Conservation (phyloP, 2,113 vertebrate species). For the Ivindomyrus marchei region DNA sequence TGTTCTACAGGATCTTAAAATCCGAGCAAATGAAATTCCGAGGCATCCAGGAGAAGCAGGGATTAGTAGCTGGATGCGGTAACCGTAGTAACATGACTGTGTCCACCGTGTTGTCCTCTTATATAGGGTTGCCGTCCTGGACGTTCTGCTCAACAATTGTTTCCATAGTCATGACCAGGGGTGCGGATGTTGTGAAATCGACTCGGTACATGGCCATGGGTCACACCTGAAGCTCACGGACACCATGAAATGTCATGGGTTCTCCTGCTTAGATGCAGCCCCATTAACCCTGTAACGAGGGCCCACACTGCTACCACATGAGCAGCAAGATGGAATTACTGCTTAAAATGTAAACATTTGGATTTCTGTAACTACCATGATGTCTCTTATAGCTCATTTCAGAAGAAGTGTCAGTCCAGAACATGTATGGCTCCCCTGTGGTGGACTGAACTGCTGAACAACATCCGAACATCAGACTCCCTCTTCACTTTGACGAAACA, state of each 20-base stretch:
- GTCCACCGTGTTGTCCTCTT: neutral
- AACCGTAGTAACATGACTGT: neutral
- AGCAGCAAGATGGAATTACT: neutral
- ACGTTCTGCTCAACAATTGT: neutral
- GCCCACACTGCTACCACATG: neutral
- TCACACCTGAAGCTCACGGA: neutral
- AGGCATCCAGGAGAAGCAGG: neutral
- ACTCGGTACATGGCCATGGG: neutral
- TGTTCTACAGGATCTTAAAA: neutral
- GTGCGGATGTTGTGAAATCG: neutral
- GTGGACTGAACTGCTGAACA: neutral
- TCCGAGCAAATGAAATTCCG: neutral
- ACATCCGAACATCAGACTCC: neutral
- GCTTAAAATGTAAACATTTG: neutral
- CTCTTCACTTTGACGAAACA: neutral
- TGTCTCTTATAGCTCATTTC: no score
- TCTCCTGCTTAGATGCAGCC: neutral
- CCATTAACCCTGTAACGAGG: neutral
- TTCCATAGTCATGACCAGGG: neutral
- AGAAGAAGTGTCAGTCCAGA: no score
- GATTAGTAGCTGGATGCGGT: neutral
- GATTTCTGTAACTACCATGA: neutral
- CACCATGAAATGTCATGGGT: neutral
- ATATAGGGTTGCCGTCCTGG: neutral
- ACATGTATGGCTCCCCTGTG: neutral